Evolutionary conservation across 2,888 invertebrate species (phyloP), one percentile per base, ranked within the genome.

Genomic region (Malthinus flaveolus): DNA sequence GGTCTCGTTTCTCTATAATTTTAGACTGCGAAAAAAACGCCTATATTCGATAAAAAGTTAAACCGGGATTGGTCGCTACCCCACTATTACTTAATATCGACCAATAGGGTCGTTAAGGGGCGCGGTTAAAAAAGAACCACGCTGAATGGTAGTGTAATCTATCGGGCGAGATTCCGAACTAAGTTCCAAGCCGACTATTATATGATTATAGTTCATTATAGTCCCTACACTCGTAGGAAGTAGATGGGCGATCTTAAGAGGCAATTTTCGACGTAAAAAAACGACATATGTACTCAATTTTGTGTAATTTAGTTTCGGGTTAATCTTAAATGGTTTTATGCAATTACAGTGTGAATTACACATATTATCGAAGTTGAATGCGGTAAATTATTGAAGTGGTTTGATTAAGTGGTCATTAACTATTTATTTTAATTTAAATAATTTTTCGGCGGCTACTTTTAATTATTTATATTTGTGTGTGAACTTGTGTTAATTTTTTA

Each of bases 151-250:
- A 75, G 77, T 78, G 76, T 70, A 66, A 76, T 71, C 79, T 79
- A 69, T 66, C 77, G 77, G 75, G 70, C 64, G 70, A 71, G 69
- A 71, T 71, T 71, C 60, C 65, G 72, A 79, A 78, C 78, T 75
- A 72, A 67, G 65, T 64, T 73, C 72, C 73, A 72, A 78, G 77
- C 76, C 74, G 67, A 75, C 79, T 78, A 79, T 79, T 79, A 79
- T 78, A 79, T 79, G 79, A 79, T 79, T 79, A 79, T 78, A 76
- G 78, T 78, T 79, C 79, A 79, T 79, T 79, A 79, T 79, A 78
- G 79, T 78, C 73, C 75, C 78, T 79, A 79, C 79, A 71, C 74
- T 78, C 79, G 78, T 77, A 77, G 78, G 77, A 78, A 78, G 78
- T 79, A 78, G 79, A 79, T 78, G 79, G 77, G 77, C 75, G 76